phyloP scores from a whole-genome alignment of 2,797 vertebrate genomes.

The Bovichtus variegatus region DNA sequence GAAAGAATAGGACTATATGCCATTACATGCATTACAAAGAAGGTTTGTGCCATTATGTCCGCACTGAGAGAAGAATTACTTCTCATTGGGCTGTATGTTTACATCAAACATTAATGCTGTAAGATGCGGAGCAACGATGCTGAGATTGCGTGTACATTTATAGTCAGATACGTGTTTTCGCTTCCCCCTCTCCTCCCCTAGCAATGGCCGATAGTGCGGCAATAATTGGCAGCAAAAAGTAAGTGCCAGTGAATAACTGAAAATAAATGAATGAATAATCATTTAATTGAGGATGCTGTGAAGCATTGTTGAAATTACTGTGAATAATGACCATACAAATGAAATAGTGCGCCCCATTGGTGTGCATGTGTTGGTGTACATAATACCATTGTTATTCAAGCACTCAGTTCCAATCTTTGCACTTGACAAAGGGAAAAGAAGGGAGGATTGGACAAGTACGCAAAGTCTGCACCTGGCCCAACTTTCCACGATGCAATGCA shows the following conservation, averaged over 20 bases:
- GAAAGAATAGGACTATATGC: slow-evolving; percentile 13
- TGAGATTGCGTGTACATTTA: slow-evolving; percentile 26
- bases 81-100: slow-evolving; percentile 22
- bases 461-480: not conserved
- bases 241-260: slow-evolving; percentile 34
- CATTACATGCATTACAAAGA: slow-evolving; percentile 23
- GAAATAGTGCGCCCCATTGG: slow-evolving; percentile 10
- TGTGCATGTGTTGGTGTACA: slow-evolving; percentile 17
- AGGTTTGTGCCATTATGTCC: slow-evolving; percentile 27
- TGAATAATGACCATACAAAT: slow-evolving; percentile 59
- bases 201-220: slow-evolving; percentile 7
- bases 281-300: slow-evolving; percentile 45
- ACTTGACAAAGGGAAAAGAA: not conserved
- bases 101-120: slow-evolving; percentile 55
- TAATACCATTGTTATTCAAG: slow-evolving; percentile 8
- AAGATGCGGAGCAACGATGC: slow-evolving; percentile 9
- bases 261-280: slow-evolving; percentile 56
- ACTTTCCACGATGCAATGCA: not conserved
- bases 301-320: slow-evolving; percentile 45
- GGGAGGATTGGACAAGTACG: not conserved
- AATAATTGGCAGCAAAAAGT: slow-evolving; percentile 30
- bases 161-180: slow-evolving; percentile 15
- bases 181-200: slow-evolving; percentile 1
- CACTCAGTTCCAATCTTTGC: slow-evolving; percentile 10
- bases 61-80: slow-evolving; percentile 18